Evolutionary conservation across 2,888 invertebrate genomes (phyloP).

Genomic region (Steromphala cineraria): DNA sequence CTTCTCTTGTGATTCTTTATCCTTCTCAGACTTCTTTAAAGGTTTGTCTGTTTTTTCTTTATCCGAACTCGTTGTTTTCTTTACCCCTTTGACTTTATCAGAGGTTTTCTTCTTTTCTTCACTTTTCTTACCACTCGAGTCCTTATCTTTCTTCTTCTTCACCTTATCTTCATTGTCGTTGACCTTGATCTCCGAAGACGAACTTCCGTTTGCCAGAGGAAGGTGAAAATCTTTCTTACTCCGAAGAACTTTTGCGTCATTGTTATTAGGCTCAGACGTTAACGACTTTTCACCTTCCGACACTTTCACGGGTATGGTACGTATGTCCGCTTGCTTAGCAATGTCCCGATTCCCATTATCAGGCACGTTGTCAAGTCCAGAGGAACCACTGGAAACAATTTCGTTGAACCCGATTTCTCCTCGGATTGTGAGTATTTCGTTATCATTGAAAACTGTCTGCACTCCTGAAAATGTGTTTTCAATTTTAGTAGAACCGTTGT

Average conservation of each 20-base stretch:
- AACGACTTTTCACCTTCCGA: too few relatives aligned
- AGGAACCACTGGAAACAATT: too few relatives aligned
- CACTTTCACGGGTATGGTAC: too few relatives aligned
- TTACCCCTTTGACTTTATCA: background rate
- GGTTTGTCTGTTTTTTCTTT: background rate
- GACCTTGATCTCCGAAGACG: background rate
- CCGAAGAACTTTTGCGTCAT: background rate
- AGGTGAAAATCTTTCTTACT: background rate
- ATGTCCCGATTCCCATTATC: too few relatives aligned
- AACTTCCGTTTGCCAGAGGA: background rate
- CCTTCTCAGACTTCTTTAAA: background rate
- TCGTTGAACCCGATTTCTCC: too few relatives aligned
- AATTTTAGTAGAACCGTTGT: too few relatives aligned
- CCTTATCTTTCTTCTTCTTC: slow-evolving; percentile 16
- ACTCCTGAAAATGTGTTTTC: too few relatives aligned
- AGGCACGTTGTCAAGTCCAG: too few relatives aligned
- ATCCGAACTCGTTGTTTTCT: background rate
- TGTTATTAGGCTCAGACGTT: background rate
- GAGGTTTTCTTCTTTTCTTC: background rate
- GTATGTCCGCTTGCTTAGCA: too few relatives aligned
- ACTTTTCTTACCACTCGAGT: background rate
- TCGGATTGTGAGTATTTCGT: too few relatives aligned
- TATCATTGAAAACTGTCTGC: too few relatives aligned
- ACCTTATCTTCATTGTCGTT: background rate
- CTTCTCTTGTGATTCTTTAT: background rate